Evolutionary conservation across 2,888 invertebrate species (phyloP).

Genomic region (Mythimna lalbum): DNA sequence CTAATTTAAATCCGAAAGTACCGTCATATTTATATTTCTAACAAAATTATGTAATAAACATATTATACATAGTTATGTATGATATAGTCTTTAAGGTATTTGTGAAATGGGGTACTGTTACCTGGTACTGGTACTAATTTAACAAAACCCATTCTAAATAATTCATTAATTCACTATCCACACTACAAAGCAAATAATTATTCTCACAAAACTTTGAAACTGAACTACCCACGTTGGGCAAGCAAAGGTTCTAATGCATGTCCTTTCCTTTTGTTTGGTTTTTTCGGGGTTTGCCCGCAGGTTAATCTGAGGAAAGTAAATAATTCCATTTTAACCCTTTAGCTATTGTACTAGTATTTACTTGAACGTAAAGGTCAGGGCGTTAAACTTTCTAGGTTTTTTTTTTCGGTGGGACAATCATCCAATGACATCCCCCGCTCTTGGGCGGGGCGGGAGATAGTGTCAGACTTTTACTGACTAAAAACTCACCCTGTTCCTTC

Average conservation of each 20-base stretch:
- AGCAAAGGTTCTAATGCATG: not conserved
- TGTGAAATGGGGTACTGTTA: no score
- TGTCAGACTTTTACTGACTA: no score
- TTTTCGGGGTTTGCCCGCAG: slow-evolving; percentile 4
- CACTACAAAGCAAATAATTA: slow-evolving; percentile 24
- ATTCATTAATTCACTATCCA: not conserved
- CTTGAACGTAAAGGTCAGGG: not conserved
- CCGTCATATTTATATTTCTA: no score
- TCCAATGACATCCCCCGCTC: no score
- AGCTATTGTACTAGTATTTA: slow-evolving; percentile 17
- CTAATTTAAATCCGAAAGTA: no score
- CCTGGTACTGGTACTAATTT: not conserved
- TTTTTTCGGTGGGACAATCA: no score
- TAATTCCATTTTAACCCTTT: slow-evolving; percentile 35
- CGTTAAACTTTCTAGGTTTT: not conserved
- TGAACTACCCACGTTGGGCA: slow-evolving; percentile 2
- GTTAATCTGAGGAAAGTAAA: slow-evolving; percentile 3
- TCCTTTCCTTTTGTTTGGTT: slow-evolving; percentile 21
- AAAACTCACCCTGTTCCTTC: no score
- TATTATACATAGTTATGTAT: no score
- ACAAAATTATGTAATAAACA: no score
- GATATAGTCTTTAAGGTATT: no score
- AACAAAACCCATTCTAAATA: slow-evolving; percentile 1
- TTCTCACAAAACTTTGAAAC: slow-evolving; percentile 13
- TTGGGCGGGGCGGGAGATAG: no score